phyloP scores from a whole-genome alignment of 2,888 invertebrate genomes.

The Drosophila infuscata region DNA sequence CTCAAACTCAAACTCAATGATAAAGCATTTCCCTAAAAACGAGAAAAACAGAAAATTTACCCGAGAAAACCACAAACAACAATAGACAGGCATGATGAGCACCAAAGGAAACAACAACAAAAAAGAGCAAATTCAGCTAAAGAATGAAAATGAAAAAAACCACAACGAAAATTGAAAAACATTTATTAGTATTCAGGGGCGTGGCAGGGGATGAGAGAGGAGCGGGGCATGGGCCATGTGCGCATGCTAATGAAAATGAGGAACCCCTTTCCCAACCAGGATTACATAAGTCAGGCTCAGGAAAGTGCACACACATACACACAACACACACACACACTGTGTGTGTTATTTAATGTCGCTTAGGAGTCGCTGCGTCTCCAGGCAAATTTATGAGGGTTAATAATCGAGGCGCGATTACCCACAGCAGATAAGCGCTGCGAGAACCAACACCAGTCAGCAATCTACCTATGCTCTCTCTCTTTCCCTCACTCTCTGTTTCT shows the following conservation, averaged over 20 bases:
- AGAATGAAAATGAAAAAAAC: constrained; percentile 35
- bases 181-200: constrained; percentile 64
- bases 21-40: constrained; percentile 59
- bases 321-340: neutral
- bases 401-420: constrained; percentile 76
- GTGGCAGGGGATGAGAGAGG: constrained; percentile 3
- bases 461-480: constrained; percentile 36
- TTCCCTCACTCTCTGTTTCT: neutral
- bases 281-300: constrained; percentile 56
- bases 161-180: constrained; percentile 75
- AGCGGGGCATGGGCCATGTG: constrained; percentile 8
- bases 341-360: constrained; percentile 1
- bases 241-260: constrained; percentile 65
- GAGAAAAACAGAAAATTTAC: neutral
- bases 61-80: constrained; percentile 70
- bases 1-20: constrained; percentile 45
- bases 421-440: constrained; percentile 61
- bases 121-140: constrained; percentile 28
- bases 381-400: constrained; percentile 70
- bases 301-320: neutral
- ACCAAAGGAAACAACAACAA: constrained; percentile 18
- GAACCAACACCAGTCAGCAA: constrained; percentile 5
- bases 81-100: constrained; percentile 64
- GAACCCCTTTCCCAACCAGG: constrained; percentile 42
- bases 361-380: constrained; percentile 15